Evolutionary conservation across 2,888 invertebrate genomes (phyloP), one percentile per base, ranked within the genome.

Genomic region (Resseliella maxima): DNA sequence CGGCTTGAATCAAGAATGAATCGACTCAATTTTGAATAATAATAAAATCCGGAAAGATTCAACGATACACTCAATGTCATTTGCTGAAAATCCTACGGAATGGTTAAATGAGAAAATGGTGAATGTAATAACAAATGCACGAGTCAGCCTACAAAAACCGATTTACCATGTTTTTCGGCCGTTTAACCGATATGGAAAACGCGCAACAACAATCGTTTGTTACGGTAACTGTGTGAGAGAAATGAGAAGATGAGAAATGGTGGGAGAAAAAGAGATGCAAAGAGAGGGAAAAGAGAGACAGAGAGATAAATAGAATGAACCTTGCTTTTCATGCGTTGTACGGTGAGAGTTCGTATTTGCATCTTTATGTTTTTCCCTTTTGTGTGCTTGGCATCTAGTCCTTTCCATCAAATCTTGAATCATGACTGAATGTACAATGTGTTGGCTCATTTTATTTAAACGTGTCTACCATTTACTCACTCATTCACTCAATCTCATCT

Each of bases 381-480:
- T 72, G 72, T 72, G 72, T 72, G 31, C 72, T 72, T 72, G 72
- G 31, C 72, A 72, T 72, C 72, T 31, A 5, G 72, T 72, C 72
- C 31, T 72, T 72, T 72, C 72, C 72, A 72, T 72, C 72, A 72
- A 72, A 72, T 31, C 31, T 72, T 72, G 72, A 72, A 72, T 72
- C 31, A 31, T 31, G 31, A 72, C 31, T 72, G 59, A 59, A 72
- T 72, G 31, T 35, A 72, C 27, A 72, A 31, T 24, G 59, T 59
- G 59, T 27, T 59, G 27, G 59, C 59, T 59, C 59, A 59, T 59
- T 59, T 59, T 6, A 59, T 31, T 72, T 72, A 24, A 15, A 59
- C 24, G 59, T 24, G 59, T 59, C 59, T 72, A 24, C 72, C 31
- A 35, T 72, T 27, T 35, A 31, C 15, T 31, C 24, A 8, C n/a